phyloP scores from a whole-genome alignment of 2,888 invertebrate species.

The Drosophila demipolita region DNA sequence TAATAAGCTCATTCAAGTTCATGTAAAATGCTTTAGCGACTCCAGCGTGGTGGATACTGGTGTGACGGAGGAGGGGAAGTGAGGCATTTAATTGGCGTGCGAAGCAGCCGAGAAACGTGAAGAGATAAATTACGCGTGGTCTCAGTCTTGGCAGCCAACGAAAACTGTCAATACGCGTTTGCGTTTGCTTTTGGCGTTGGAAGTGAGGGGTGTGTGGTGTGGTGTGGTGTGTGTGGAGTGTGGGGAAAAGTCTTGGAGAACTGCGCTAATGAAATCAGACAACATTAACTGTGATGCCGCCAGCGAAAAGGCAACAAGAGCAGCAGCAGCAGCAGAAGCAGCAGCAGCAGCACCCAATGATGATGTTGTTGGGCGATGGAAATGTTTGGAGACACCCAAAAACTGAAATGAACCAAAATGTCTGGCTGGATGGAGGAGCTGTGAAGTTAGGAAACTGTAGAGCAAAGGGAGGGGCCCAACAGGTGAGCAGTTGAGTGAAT shows the following conservation, averaged over 20 bases:
- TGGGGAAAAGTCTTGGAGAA: constrained; percentile 27
- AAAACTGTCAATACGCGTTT: constrained; percentile 68
- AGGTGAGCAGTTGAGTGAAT: constrained; percentile 75
- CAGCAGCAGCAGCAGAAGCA: constrained; percentile 14
- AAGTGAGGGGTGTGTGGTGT: background rate
- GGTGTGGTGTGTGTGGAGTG: background rate
- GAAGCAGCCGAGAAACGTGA: constrained; percentile 58
- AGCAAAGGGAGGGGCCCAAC: constrained; percentile 20
- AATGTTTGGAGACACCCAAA: constrained; percentile 14
- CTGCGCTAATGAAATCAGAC: constrained; percentile 77
- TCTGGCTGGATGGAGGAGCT: background rate
- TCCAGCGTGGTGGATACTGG: background rate
- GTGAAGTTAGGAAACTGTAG: background rate
- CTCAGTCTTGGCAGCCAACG: constrained; percentile 23
- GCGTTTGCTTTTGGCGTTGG: background rate
- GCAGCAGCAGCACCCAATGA: background rate
- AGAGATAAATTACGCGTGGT: constrained; percentile 72
- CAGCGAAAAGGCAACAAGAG: constrained; percentile 41
- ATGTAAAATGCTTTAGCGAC: constrained; percentile 65
- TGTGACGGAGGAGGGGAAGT: background rate
- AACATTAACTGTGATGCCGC: constrained; percentile 74
- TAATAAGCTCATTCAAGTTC: constrained; percentile 79
- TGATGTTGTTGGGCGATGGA: constrained; percentile 3
- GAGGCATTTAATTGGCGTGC: constrained; percentile 66
- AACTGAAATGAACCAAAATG: constrained; percentile 7